phyloP scores from a whole-genome alignment of 2,113 vertebrate species.

The Lamprotornis superbus region DNA sequence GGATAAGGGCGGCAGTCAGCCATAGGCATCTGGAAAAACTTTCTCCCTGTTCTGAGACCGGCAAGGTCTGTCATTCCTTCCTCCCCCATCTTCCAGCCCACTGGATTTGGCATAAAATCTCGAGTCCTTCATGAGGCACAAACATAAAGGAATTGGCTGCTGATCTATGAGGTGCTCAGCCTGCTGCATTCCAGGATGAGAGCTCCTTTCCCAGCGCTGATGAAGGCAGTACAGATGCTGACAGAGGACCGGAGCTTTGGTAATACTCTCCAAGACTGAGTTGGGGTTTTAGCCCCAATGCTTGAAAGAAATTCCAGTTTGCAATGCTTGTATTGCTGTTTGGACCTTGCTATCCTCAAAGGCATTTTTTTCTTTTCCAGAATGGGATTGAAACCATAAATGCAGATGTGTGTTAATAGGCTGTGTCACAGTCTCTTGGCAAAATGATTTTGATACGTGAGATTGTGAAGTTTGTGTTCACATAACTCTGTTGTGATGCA shows the following conservation, averaged over 20 bases:
- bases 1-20: not conserved
- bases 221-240: not conserved
- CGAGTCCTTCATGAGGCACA: not conserved
- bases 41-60: not conserved
- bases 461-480: not conserved
- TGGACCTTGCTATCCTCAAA: not conserved
- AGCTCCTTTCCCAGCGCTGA: not conserved
- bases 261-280: not conserved
- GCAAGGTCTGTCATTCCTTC: not conserved
- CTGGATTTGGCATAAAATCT: not conserved
- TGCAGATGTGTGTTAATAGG: not conserved
- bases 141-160: not conserved
- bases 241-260: not conserved
- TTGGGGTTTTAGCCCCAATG: not conserved
- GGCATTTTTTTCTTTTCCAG: not conserved
- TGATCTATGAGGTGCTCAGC: not conserved
- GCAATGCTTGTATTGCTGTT: not conserved
- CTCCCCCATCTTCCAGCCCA: not conserved
- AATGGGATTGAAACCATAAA: not conserved
- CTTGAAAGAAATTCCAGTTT: not conserved
- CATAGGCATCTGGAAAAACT: not conserved
- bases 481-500: not conserved
- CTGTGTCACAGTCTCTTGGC: not conserved
- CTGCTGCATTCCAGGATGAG: not conserved
- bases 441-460: not conserved